Percentiles rank a stretch among this genome's conserved stretches.
Conservation (phyloP, 2,113 vertebrate species). For the Andinoacara biseriatus region DNA sequence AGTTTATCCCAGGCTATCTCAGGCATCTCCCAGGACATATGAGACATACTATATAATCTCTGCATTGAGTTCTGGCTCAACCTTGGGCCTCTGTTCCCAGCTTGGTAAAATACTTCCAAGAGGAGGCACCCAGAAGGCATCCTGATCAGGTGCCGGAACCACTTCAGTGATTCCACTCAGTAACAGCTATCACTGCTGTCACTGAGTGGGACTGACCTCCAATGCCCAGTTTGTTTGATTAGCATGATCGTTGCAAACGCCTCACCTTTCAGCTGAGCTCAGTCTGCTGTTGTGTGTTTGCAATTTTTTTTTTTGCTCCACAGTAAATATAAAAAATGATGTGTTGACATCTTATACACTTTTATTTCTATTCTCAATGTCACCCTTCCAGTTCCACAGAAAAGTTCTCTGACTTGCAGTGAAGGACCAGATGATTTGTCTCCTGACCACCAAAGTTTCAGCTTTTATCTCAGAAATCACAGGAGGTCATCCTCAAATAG, state of each 20-base stretch:
- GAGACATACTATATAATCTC: neutral
- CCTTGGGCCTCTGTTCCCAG: neutral
- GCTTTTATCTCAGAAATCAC: conserved; percentile 15
- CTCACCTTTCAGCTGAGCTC: neutral
- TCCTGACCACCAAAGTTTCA: neutral
- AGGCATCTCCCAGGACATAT: neutral
- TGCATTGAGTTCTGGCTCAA: neutral
- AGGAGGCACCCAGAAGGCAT: neutral
- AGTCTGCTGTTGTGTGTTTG: neutral
- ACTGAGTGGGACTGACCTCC: neutral
- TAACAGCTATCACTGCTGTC: neutral
- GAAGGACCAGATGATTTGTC: neutral
- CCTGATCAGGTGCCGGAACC: neutral
- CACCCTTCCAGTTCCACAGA: neutral
- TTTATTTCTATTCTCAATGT: neutral
- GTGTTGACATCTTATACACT: neutral
- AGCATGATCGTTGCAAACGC: neutral
- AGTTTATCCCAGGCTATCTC: neutral
- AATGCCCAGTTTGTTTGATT: neutral
- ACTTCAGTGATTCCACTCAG: neutral
- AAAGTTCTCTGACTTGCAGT: neutral
- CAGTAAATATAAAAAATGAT: neutral
- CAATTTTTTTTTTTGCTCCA: neutral
- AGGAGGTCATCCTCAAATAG: neutral
- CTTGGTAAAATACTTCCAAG: conserved; percentile 2